These are phyloP conservation scores for Drosophila prosaltans DNA, from an alignment of 1,140 invertebrate genomes.

Conservation along the genomic window DNA sequence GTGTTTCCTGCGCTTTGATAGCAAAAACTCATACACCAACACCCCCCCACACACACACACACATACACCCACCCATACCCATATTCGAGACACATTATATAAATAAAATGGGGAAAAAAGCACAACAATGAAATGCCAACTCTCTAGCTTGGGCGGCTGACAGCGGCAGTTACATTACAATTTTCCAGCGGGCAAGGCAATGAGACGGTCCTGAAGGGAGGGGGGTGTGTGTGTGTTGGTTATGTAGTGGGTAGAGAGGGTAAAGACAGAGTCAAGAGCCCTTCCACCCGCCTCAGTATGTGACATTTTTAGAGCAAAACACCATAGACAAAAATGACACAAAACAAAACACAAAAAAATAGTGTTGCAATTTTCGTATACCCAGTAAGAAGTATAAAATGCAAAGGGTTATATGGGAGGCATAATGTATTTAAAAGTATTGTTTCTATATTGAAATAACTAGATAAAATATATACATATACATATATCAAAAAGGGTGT, in stretches of 20 bases:
- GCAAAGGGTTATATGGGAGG: not conserved
- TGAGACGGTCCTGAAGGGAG: not conserved
- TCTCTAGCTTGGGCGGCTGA: conserved; percentile 43
- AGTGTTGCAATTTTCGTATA: conserved; percentile 36
- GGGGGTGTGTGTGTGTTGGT: not conserved
- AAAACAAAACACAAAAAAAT: conserved; percentile 32
- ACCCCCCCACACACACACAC: conserved; percentile 29
- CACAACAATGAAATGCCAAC: conserved; percentile 78
- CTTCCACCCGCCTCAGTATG: conserved; percentile 5
- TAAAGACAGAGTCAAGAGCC: conserved; percentile 10
- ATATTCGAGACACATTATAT: conserved; percentile 74
- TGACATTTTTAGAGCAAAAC: conserved; percentile 54
- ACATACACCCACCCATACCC: conserved; percentile 29
- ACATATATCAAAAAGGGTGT: no score
- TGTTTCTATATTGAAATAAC: no score
- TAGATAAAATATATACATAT: no score
- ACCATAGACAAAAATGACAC: conserved; percentile 9
- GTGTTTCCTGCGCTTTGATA: conserved; percentile 79
- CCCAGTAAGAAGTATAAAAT: not conserved
- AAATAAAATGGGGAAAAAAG: conserved; percentile 72
- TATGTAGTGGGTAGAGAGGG: not conserved
- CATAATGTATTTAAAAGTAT: no score
- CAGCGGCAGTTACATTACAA: conserved; percentile 66
- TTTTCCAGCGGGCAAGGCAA: conserved; percentile 29
- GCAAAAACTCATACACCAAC: conserved; percentile 54